Conservation (phyloP, 92 coral and sea anemone species). For the Epizoanthus stellaris region DNA sequence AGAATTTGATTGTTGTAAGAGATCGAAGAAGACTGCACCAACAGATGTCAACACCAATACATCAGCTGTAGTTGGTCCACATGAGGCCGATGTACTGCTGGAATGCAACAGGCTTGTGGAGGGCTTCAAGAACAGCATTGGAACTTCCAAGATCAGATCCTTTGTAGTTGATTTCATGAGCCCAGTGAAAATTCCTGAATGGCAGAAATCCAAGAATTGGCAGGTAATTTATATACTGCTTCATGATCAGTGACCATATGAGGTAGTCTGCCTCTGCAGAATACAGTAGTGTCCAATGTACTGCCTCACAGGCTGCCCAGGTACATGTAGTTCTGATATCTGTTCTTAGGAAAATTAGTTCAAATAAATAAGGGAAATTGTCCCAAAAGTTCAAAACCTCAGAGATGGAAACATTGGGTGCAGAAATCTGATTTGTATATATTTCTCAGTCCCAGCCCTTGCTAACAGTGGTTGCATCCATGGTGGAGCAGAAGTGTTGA, state of each 20-base stretch:
- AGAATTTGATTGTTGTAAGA: constrained; percentile 50
- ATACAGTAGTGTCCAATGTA: no score
- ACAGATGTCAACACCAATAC: constrained; percentile 8
- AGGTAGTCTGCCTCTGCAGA: no score
- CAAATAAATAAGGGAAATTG: no score
- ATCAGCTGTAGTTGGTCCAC: not conserved
- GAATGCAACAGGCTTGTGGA: constrained; percentile 79
- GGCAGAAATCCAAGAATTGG: constrained; percentile 95
- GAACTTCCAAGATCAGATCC: constrained; percentile 73
- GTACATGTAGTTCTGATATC: no score
- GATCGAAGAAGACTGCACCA: constrained; percentile 2
- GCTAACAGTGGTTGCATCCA: no score
- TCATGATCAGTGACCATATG: not conserved
- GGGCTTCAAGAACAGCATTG: constrained; percentile 71
- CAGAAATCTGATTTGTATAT: no score
- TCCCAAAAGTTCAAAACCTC: no score
- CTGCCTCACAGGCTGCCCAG: no score
- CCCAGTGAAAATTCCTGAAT: constrained; percentile 83
- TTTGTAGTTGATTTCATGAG: constrained; percentile 77
- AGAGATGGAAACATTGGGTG: no score
- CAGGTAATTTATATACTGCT: constrained; percentile 42
- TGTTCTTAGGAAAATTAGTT: no score
- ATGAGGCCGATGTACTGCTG: constrained; percentile 42
- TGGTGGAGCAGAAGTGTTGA: no score
- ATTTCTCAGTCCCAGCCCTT: no score